Evolutionary conservation across 2,113 vertebrate species (phyloP).

Genomic region (Puffinus mauretanicus): DNA sequence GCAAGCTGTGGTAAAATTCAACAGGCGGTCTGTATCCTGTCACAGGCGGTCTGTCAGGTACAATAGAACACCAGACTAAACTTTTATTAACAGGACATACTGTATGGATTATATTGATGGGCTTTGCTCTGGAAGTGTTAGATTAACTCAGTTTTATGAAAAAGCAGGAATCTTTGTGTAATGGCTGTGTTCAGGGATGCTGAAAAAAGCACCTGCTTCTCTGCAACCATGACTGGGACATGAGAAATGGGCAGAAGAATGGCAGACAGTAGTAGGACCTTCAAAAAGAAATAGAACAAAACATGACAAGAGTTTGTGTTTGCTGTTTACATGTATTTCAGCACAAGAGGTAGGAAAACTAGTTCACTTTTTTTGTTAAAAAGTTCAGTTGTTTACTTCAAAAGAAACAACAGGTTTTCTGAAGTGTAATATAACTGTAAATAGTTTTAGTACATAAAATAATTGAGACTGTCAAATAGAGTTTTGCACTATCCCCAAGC

Average conservation of each 20-base stretch:
- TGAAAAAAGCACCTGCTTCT: slow-evolving; percentile 2
- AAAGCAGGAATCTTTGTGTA: background rate
- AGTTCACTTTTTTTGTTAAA: background rate
- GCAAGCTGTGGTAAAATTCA: background rate
- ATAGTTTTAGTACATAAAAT: background rate
- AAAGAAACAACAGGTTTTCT: background rate
- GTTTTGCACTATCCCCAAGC: background rate
- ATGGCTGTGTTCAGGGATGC: background rate
- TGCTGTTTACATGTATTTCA: background rate
- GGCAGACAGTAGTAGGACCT: background rate
- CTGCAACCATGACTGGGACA: background rate
- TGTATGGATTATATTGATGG: background rate
- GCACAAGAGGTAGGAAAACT: background rate
- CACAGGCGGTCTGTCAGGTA: background rate
- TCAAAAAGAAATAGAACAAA: background rate
- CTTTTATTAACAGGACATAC: background rate
- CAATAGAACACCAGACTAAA: background rate
- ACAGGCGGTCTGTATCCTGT: background rate
- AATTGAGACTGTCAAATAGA: background rate
- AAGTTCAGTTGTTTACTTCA: background rate
- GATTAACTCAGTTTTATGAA: background rate
- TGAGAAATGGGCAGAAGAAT: background rate
- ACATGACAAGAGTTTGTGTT: background rate
- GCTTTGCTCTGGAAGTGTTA: background rate
- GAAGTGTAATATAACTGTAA: background rate